Conservation (phyloP, 2,113 vertebrate species). For the Pygoscelis adeliae region DNA sequence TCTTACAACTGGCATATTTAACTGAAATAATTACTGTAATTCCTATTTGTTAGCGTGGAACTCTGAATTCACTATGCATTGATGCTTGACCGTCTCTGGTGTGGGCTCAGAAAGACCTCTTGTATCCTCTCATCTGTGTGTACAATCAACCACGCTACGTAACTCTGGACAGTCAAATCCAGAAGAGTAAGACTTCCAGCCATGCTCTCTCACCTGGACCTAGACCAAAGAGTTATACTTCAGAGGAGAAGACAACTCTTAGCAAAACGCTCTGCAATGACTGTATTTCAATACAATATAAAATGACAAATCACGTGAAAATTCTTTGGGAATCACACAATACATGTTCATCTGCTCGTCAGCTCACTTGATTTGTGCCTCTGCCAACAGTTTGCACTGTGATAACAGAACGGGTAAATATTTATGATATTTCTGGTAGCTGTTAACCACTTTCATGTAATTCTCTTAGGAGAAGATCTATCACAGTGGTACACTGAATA, state of each 20-base stretch:
- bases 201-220: not conserved
- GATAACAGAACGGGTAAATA: not conserved
- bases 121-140: not conserved
- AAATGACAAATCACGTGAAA: not conserved
- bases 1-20: not conserved
- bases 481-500: not conserved
- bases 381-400: not conserved
- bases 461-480: not conserved
- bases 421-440: not conserved
- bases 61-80: not conserved
- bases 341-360: not conserved
- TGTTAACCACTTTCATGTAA: not conserved
- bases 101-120: not conserved
- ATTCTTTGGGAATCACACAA: not conserved
- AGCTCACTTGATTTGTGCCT: not conserved
- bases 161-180: not conserved
- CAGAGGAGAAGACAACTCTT: not conserved
- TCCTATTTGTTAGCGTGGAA: not conserved
- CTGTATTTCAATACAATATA: not conserved
- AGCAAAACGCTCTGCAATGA: not conserved
- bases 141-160: rapidly evolving
- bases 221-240: not conserved
- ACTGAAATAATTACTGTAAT: not conserved
- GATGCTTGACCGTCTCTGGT: no score
- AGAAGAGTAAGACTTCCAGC: not conserved